phyloP scores from a whole-genome alignment of 2,888 invertebrate species.

The Tridacna crocea region DNA sequence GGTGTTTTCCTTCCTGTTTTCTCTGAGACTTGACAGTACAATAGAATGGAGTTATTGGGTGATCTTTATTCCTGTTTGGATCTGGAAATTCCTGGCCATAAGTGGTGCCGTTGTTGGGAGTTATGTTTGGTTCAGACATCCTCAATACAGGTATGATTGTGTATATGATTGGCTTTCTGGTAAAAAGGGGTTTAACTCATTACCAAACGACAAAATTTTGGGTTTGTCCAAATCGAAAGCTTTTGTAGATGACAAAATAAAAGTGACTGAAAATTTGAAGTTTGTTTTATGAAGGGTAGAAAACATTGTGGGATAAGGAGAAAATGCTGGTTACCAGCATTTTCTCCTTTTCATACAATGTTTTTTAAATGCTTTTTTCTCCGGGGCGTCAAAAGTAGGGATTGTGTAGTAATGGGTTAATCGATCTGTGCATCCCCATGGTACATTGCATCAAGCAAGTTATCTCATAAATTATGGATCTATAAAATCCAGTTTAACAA shows the following conservation, averaged over 20 bases:
- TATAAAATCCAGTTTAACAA: too few relatives aligned
- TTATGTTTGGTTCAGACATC: constrained; percentile 97
- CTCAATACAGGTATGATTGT: constrained; percentile 92
- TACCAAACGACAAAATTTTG: background rate
- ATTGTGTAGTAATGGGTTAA: too few relatives aligned
- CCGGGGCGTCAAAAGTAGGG: too few relatives aligned
- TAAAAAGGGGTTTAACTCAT: too few relatives aligned
- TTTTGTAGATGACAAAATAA: background rate
- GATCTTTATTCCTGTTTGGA: constrained; percentile 98
- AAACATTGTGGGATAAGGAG: background rate
- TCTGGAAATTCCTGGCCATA: constrained; percentile 96
- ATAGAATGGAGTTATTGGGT: constrained; percentile 96
- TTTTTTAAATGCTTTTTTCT: too few relatives aligned
- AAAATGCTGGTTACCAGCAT: too few relatives aligned
- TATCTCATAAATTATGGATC: too few relatives aligned
- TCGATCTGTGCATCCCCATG: too few relatives aligned
- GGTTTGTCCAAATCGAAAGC: background rate
- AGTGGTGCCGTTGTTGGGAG: constrained; percentile 95
- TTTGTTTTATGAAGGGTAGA: background rate
- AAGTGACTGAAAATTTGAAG: background rate
- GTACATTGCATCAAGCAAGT: too few relatives aligned
- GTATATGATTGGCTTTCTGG: too few relatives aligned
- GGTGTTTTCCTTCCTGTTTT: constrained; percentile 95
- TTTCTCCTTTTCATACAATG: too few relatives aligned
- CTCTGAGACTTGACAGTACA: constrained; percentile 94